phyloP scores from a whole-genome alignment of 2,888 invertebrate genomes.

The Cyclophora punctaria region DNA sequence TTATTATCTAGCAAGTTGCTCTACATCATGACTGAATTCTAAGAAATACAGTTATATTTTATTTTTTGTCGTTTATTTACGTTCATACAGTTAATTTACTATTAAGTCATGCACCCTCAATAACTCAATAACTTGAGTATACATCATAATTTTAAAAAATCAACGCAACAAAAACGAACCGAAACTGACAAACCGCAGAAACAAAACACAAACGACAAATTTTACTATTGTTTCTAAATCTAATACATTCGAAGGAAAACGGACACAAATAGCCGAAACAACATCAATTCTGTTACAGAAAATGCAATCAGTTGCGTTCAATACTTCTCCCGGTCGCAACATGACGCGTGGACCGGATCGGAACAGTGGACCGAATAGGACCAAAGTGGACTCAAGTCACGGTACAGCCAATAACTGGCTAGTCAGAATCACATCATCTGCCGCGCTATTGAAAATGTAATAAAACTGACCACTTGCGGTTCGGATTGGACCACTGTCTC shows the following conservation, averaged over 20 bases:
- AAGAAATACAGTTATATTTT: too few species aligned
- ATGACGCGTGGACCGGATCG: slow-evolving; percentile 15
- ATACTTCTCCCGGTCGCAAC: slow-evolving; percentile 24
- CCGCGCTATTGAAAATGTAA: slow-evolving; percentile 38
- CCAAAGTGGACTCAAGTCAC: neutral
- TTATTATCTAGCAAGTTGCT: too few species aligned
- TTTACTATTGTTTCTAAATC: neutral
- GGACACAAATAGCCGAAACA: slow-evolving; percentile 24
- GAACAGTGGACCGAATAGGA: slow-evolving; percentile 7
- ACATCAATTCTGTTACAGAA: slow-evolving; percentile 28
- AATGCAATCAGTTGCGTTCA: slow-evolving; percentile 36
- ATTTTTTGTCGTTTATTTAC: too few species aligned
- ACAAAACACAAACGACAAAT: too few species aligned
- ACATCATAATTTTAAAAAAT: too few species aligned
- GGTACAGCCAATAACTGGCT: slow-evolving; percentile 25
- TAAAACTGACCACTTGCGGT: slow-evolving; percentile 27
- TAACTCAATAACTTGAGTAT: too few species aligned
- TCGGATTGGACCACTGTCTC: neutral
- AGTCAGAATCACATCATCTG: slow-evolving; percentile 34
- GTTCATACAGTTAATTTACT: too few species aligned
- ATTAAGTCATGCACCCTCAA: too few species aligned
- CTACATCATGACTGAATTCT: too few species aligned
- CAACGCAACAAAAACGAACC: too few species aligned
- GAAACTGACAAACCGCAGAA: too few species aligned
- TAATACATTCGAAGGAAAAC: slow-evolving; percentile 19